Percentiles rank a stretch among this genome's conserved stretches.
Evolutionary conservation across 2,797 vertebrate genomes (phyloP).

Genomic region (Sciaenops ocellatus): DNA sequence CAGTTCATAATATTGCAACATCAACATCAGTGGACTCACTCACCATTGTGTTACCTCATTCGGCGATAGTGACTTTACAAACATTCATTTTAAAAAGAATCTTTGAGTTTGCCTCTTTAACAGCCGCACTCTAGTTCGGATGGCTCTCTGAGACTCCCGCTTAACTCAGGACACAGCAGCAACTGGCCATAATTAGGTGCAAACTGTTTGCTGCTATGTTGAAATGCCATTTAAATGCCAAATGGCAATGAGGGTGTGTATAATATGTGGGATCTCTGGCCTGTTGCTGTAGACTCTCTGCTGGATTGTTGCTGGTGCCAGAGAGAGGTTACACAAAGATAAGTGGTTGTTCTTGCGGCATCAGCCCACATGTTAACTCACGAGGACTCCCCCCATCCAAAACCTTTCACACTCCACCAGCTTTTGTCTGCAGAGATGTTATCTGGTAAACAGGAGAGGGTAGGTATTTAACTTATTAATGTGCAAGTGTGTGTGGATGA

Average conservation of each 20-base stretch:
- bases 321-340: slow-evolving; percentile 63
- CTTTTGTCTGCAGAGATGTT: slow-evolving; percentile 58
- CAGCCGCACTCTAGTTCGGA: slow-evolving; percentile 19
- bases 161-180: slow-evolving; percentile 68
- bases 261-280: slow-evolving; percentile 73
- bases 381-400: slow-evolving; percentile 36
- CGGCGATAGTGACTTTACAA: too few relatives aligned
- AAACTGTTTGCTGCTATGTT: slow-evolving; percentile 81
- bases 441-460: slow-evolving; percentile 49
- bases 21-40: too few relatives aligned
- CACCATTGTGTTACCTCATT: too few relatives aligned
- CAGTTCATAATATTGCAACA: too few relatives aligned
- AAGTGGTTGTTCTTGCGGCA: slow-evolving; percentile 65
- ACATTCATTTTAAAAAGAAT: too few relatives aligned
- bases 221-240: slow-evolving; percentile 91
- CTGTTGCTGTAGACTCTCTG: slow-evolving; percentile 61
- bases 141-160: slow-evolving; percentile 28
- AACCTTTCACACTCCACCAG: slow-evolving; percentile 42
- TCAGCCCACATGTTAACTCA: slow-evolving; percentile 58
- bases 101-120: slow-evolving; percentile 1
- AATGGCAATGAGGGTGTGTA: slow-evolving; percentile 77
- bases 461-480: slow-evolving; percentile 56
- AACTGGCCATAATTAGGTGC: slow-evolving; percentile 87
- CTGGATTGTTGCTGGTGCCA: slow-evolving; percentile 62
- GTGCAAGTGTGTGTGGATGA: slow-evolving; percentile 35